Evolutionary conservation across 2,113 vertebrate species (phyloP).

Genomic region (Stictonetta naevosa): DNA sequence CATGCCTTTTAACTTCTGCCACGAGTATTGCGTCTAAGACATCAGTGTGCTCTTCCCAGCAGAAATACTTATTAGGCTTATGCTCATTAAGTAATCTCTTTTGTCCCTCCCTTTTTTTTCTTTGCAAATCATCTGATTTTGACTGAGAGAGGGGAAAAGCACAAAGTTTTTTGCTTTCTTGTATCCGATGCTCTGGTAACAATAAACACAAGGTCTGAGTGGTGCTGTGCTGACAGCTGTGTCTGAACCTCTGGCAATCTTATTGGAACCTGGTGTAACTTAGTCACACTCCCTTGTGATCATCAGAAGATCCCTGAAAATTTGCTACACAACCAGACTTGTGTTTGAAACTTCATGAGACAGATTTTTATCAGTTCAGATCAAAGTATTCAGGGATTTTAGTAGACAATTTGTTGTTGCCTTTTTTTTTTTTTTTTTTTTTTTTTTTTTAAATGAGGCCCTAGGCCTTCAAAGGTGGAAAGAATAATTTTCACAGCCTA

Average conservation of each 20-base stretch:
- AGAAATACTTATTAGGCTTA: neutral
- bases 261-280: neutral
- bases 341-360: neutral
- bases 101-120: neutral
- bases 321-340: neutral
- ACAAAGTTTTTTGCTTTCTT: neutral
- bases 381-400: neutral
- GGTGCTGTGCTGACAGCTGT: neutral
- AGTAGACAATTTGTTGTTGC: neutral
- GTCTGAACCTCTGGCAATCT: neutral
- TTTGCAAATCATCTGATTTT: neutral
- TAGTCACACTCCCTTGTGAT: neutral
- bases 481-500: neutral
- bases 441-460: too few relatives aligned
- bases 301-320: neutral
- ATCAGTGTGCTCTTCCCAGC: neutral
- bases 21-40: neutral
- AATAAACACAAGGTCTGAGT: neutral
- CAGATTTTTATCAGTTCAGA: neutral
- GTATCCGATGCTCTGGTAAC: neutral
- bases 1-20: constrained; percentile 14
- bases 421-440: neutral
- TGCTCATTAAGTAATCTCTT: neutral
- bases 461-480: neutral
- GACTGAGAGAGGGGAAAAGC: neutral